These are phyloP conservation scores for Zaprionus lachaisei DNA, from an alignment of 1,140 invertebrate genomes.

Conservation along the genomic window DNA sequence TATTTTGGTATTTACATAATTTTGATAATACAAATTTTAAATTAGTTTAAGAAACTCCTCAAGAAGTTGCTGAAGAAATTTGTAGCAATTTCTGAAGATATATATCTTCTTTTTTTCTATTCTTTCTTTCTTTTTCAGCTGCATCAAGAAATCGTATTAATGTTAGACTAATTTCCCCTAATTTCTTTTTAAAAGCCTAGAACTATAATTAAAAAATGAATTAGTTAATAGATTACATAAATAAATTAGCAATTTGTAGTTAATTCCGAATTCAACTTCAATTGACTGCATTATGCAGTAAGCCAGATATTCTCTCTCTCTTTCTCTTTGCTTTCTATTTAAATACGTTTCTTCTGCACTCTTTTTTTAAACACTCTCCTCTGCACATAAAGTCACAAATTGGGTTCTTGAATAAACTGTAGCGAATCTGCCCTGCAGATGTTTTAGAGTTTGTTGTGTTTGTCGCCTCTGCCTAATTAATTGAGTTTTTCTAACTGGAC, in stretches of 20 bases:
- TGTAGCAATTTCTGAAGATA: neutral
- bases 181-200: neutral
- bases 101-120: neutral
- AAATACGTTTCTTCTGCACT: neutral
- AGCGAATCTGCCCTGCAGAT: slow-evolving; percentile 11
- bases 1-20: too few relatives aligned
- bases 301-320: neutral
- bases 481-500: slow-evolving; percentile 52
- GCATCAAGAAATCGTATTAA: neutral
- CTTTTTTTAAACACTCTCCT: neutral
- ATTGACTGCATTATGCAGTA: neutral
- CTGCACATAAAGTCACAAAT: too few relatives aligned
- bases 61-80: neutral
- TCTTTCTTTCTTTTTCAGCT: neutral
- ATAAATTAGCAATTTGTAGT: neutral
- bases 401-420: neutral
- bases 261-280: neutral
- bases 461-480: slow-evolving; percentile 39
- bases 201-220: neutral
- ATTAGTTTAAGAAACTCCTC: neutral
- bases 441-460: slow-evolving; percentile 6
- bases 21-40: neutral
- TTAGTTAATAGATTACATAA: neutral
- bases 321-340: neutral
- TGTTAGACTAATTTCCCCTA: neutral